Evolutionary conservation across 2,797 vertebrate genomes (phyloP), one percentile per base, ranked within the genome.

Genomic region (Anabas testudineus): DNA sequence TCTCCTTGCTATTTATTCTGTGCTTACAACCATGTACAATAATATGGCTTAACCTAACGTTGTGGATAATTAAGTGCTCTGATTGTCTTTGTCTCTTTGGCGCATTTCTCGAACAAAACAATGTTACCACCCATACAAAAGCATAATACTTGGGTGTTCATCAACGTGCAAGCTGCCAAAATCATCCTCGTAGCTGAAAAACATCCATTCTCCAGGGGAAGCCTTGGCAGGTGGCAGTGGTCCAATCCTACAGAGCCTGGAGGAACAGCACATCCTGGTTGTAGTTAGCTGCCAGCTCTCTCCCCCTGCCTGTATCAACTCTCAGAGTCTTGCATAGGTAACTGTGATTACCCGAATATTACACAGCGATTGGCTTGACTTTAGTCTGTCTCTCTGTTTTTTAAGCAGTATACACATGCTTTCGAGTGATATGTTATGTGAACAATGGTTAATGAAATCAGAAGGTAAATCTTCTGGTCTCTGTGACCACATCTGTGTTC

Each of bases 41-140:
- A 79, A 78, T 57, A 74, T 56, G 39, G 66, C 84, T 78, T 78
- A 87, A 83, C 72, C 65, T 73, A 37, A 72, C 75, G 78, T 76
- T 49, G 63, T n/a, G 64, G 73, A 57, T 87, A 90, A 90, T 91
- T 80, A 86, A 88, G 88, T 77, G 70, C 71, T 87, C 83, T 51
- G 70, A 77, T 89, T 87, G 82, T 85, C 76, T 86, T 83, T 82
- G 74, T 67, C 26, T 87, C 42, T 41, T 78, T 82, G 81, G 70
- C 67, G 9, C 46, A 5, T 82, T 73, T 65, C 55, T 55, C 43
- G 32, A 85, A 85, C 82, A 88, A 83, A 77, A 22, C 70, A 76
- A 61, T 15, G 46, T 75, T 49, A 24, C 58, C 0, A 19, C 65
- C 8, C 3, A 8, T 64, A 74, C 74, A 76, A 87, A 80, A 77